Evolutionary conservation across 2,113 vertebrate species (phyloP).

Genomic region (Cisticola juncidis): DNA sequence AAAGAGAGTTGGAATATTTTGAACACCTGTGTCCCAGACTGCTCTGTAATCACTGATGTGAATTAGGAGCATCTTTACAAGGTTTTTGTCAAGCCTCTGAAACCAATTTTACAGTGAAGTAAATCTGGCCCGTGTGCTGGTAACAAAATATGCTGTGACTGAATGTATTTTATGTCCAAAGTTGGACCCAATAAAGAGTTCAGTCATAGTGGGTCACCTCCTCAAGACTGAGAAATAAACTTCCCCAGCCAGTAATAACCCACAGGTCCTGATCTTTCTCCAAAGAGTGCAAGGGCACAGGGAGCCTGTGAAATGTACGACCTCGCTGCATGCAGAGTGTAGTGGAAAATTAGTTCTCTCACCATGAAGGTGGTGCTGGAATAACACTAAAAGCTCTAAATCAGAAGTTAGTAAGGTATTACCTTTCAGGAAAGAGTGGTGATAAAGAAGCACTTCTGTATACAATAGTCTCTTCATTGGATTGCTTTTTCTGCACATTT

Average conservation of each 20-base stretch:
- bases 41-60: not conserved
- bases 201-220: not conserved
- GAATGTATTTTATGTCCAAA: not conserved
- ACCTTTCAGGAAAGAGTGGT: not conserved
- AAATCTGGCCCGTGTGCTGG: not conserved
- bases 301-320: not conserved
- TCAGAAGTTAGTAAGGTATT: not conserved
- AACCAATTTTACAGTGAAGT: not conserved
- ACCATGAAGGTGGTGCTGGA: not conserved
- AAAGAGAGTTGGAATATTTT: not conserved
- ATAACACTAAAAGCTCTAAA: not conserved
- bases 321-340: not conserved
- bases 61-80: not conserved
- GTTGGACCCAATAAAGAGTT: not conserved
- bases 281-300: not conserved
- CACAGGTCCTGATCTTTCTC: not conserved
- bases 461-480: not conserved
- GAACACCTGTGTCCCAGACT: not conserved
- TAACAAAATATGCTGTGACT: not conserved
- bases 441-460: not conserved
- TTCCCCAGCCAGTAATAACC: not conserved
- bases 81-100: not conserved
- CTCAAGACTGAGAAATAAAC: not conserved
- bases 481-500: not conserved
- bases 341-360: not conserved